Evolutionary conservation across 2,888 invertebrate genomes (phyloP).

Genomic region (Nemoura dubitans): DNA sequence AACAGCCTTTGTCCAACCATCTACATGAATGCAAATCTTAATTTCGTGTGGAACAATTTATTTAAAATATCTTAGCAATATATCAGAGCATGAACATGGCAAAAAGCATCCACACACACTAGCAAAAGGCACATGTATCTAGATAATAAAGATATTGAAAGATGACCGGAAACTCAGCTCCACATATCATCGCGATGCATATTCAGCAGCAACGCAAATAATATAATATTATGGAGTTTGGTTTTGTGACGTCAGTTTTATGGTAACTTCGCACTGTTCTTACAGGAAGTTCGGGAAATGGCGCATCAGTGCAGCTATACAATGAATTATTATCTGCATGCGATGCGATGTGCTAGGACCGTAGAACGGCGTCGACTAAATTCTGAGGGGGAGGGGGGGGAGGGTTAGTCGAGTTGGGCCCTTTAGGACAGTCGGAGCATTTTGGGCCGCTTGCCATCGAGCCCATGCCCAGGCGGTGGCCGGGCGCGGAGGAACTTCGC

Average conservation of each 20-base stretch:
- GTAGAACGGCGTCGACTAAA: not conserved
- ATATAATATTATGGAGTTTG: constrained; percentile 12
- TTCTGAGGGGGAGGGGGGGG: too few relatives aligned
- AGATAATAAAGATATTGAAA: constrained; percentile 38
- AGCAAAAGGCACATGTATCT: not conserved
- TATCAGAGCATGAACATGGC: constrained; percentile 25
- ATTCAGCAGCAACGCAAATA: constrained; percentile 17
- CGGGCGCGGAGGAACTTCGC: not conserved
- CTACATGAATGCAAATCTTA: constrained; percentile 1
- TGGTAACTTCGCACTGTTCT: constrained; percentile 12
- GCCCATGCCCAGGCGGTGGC: too few relatives aligned
- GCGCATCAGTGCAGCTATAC: constrained; percentile 1
- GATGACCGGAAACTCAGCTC: constrained; percentile 33
- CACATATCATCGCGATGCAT: constrained; percentile 22
- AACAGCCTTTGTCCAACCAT: constrained; percentile 13
- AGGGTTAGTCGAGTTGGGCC: not conserved
- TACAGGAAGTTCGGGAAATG: constrained; percentile 4
- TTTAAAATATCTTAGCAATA: constrained; percentile 24
- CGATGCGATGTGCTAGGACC: not conserved
- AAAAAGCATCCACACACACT: not conserved
- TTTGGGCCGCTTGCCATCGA: not conserved
- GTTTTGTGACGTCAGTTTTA: not conserved
- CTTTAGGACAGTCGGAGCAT: not conserved
- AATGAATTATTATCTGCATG: constrained; percentile 12
- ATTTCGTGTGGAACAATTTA: not conserved